Evolutionary conservation across 2,888 invertebrate species (phyloP).

Genomic region (Parasteatoda lunata): DNA sequence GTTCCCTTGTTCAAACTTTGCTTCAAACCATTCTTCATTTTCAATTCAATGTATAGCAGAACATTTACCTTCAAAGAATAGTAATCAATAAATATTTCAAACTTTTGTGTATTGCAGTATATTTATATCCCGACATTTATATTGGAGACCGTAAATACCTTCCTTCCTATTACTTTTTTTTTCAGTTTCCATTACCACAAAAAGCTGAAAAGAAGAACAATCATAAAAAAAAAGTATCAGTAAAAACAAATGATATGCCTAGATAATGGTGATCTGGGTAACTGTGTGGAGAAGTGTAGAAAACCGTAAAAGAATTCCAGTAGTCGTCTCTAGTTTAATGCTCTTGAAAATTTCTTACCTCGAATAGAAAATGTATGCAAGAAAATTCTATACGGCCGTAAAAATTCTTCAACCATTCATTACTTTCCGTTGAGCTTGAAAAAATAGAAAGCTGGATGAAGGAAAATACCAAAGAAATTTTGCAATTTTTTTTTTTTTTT

Average conservation of each 20-base stretch:
- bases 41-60: slow-evolving; percentile 9
- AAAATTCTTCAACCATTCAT: slow-evolving; percentile 24
- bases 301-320: slow-evolving; percentile 33
- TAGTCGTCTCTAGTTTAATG: slow-evolving; percentile 26
- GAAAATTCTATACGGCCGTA: slow-evolving; percentile 22
- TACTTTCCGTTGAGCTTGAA: not conserved
- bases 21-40: slow-evolving; percentile 31
- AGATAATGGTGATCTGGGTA: slow-evolving; percentile 40
- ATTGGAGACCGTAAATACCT: too few relatives aligned
- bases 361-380: slow-evolving; percentile 32
- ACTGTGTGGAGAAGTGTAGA: slow-evolving; percentile 21
- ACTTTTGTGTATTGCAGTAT: not conserved
- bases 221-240: not conserved
- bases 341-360: slow-evolving; percentile 9
- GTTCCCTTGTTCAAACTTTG: slow-evolving; percentile 22
- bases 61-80: slow-evolving; percentile 32
- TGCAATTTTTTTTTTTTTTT: too few relatives aligned
- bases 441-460: too few relatives aligned
- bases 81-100: slow-evolving; percentile 51
- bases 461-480: too few relatives aligned
- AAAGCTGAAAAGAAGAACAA: too few relatives aligned
- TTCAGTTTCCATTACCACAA: too few relatives aligned
- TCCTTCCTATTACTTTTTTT: too few relatives aligned
- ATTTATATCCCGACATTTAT: too few relatives aligned
- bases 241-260: slow-evolving; percentile 30